Evolutionary conservation across 1,140 invertebrate genomes (phyloP), one percentile per base, ranked within the genome.

Genomic region (Tetramorium alpestre): DNA sequence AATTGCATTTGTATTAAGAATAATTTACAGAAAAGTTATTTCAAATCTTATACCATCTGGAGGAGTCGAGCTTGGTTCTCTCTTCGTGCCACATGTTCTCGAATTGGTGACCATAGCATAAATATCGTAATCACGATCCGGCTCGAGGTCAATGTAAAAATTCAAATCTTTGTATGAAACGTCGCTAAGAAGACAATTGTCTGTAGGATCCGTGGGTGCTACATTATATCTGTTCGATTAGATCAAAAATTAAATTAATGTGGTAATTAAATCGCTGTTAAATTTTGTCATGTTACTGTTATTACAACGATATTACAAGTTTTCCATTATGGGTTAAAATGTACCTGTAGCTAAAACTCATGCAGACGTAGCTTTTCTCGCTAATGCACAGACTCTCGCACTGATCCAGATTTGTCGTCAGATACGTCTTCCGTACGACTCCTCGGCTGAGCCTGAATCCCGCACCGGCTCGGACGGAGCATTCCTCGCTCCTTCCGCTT

Each of bases 181-280:
- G 86, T 97, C 96, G 88, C 97, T 97, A 2, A 98, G 93, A 91
- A 97, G 97, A 91, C 98, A 98, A 92, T 98, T 98, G 86, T 98
- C 97, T 2, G 96, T 90, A 11, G 95, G 95, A 54, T 94, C 89
- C 28, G 93, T 91, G 10, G 93, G 80, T 25, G 92, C 90, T n/a
- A 95, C 90, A 62, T 94, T 95, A 77, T 96, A 96, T 73, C 95
- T 96, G 88, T n/a, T 70, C 75, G 76, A 65, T 51, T 49, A 41
- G n/a, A 82, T 18, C 25, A 33, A 49, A 33, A 38, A 56, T 72
- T 76, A 64, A 28, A 80, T 87, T 22, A 18, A 75, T 70, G 2
- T 56, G 10, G 38, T 47, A 25, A 38, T 28, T 44, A 81, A 47
- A 28, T 77, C 60, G 5, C 54, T 69, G 18, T 22, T 38, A 69